These are phyloP conservation scores for Scaptodrosophila lebanonensis DNA, from an alignment of 1,140 invertebrate species.

Conservation along the genomic window DNA sequence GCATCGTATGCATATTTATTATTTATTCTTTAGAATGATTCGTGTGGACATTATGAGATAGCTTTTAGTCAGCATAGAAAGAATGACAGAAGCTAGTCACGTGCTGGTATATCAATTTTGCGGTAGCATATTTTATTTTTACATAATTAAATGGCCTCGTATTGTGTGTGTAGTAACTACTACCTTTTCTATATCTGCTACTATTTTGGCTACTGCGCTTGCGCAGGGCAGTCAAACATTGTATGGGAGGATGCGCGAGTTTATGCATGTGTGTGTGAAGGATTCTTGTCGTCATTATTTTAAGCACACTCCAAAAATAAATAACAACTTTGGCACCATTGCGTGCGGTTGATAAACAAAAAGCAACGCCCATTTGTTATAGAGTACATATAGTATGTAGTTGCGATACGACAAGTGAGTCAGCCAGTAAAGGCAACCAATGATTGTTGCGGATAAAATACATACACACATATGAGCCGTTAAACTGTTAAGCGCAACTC, in stretches of 20 bases:
- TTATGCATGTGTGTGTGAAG: conserved; percentile 39
- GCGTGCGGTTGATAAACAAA: conserved; percentile 42
- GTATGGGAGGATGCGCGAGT: conserved; percentile 9
- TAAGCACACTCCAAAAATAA: conserved; percentile 6
- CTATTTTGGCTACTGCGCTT: conserved; percentile 49
- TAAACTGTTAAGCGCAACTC: too few species aligned
- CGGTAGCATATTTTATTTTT: conserved; percentile 15
- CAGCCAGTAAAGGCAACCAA: too few species aligned
- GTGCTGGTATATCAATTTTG: conserved; percentile 2
- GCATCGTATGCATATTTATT: conserved; percentile 9
- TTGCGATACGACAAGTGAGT: too few species aligned
- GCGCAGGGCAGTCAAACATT: conserved; percentile 33
- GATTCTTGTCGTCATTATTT: conserved; percentile 44
- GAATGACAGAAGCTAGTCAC: neutral
- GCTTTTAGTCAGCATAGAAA: too few species aligned
- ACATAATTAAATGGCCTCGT: conserved; percentile 22
- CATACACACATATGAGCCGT: too few species aligned
- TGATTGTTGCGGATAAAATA: too few species aligned
- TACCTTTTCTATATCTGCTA: conserved; percentile 46
- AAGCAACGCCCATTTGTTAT: conserved; percentile 41
- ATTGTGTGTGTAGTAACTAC: neutral
- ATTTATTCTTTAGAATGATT: too few species aligned
- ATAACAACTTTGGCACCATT: conserved; percentile 15
- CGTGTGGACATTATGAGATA: too few species aligned
- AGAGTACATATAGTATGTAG: too few species aligned